These are phyloP conservation scores for Onychomys arenicola DNA, from an alignment of 2,797 vertebrate genomes.

Conservation along the genomic window DNA sequence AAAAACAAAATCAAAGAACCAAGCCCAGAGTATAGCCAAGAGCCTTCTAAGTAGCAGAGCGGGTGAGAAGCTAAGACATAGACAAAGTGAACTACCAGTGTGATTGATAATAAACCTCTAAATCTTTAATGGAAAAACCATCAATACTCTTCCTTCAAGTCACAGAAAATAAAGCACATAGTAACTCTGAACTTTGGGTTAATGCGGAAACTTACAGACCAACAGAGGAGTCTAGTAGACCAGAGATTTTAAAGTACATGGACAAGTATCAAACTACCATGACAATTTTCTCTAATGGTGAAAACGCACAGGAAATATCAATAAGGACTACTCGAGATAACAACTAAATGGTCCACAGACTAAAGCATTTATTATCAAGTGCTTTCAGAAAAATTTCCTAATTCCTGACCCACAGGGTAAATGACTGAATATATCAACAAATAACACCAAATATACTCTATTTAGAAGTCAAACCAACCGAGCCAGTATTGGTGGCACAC, in stretches of 20 bases:
- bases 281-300: slow-evolving; percentile 20
- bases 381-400: slow-evolving; percentile 23
- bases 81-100: not conserved
- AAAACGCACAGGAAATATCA: not conserved
- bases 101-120: not conserved
- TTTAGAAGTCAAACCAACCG: not conserved
- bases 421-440: slow-evolving; percentile 21
- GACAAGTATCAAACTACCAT: not conserved
- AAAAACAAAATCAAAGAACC: not conserved
- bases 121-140: slow-evolving; percentile 17
- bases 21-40: not conserved
- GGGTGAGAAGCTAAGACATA: not conserved
- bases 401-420: not conserved
- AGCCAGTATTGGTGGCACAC: no score
- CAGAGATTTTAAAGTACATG: not conserved
- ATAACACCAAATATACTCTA: slow-evolving; percentile 6
- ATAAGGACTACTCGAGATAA: not conserved
- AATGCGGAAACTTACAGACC: not conserved
- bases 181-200: not conserved
- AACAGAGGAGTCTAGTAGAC: not conserved
- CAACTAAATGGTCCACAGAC: not conserved
- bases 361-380: not conserved
- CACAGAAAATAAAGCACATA: not conserved
- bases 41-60: not conserved
- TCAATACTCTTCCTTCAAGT: not conserved